Conservation (phyloP, 2,888 invertebrate genomes). For the Sinopyrophorus schimmeli region DNA sequence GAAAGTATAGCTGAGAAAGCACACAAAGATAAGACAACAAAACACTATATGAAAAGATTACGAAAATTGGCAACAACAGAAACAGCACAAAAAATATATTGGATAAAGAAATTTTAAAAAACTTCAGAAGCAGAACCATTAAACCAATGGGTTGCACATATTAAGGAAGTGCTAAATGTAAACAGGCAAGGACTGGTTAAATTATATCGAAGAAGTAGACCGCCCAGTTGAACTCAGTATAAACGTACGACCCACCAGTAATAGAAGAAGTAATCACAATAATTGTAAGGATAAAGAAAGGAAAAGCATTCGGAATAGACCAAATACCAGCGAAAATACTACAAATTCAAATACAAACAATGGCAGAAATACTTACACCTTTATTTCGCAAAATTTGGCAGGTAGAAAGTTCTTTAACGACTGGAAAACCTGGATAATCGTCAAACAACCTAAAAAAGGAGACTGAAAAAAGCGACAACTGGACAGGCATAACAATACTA, state of each 20-base stretch:
- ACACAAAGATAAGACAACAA: neutral
- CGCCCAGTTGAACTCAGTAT: neutral
- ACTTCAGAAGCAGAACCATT: constrained; percentile 2
- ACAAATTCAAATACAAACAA: constrained; percentile 4
- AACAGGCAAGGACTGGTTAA: neutral
- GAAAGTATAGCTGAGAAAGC: constrained; percentile 5
- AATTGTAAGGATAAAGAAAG: constrained; percentile 1
- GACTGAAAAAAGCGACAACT: neutral
- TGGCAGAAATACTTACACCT: constrained; percentile 6
- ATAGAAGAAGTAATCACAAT: neutral
- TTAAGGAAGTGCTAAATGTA: neutral
- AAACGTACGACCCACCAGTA: constrained; percentile 3
- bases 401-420: constrained; percentile 6
- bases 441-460: constrained; percentile 1
- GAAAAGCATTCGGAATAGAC: neutral
- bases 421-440: neutral
- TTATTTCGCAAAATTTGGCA: constrained; percentile 1
- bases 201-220: constrained; percentile 1
- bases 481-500: constrained; percentile 4
- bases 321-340: constrained; percentile 2
- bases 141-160: neutral
- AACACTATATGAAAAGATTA: constrained; percentile 2
- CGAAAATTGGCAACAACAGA: constrained; percentile 2
- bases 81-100: neutral
- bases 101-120: constrained; percentile 2